These are phyloP conservation scores for Oasisia sp. DNA, from an alignment of 2,888 invertebrate species.

Conservation along the genomic window DNA sequence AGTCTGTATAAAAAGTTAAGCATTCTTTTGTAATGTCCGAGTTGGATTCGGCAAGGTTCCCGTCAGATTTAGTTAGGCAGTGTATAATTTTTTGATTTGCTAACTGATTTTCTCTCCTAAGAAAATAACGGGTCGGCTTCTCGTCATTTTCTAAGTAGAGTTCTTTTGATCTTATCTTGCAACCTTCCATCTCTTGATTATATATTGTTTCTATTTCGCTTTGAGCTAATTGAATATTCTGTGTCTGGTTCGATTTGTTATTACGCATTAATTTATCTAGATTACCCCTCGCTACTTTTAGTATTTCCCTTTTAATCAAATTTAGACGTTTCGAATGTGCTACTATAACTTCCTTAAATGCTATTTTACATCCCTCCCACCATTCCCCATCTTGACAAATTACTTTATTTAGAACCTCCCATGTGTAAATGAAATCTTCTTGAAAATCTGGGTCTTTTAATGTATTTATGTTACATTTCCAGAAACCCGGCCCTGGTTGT, in stretches of 20 bases:
- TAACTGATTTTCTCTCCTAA: conserved; percentile 93
- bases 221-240: too few species aligned
- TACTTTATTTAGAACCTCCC: too few species aligned
- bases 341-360: too few species aligned
- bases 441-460: too few species aligned
- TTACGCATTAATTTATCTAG: neutral
- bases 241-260: neutral
- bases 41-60: neutral
- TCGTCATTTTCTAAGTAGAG: neutral
- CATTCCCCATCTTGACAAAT: too few species aligned
- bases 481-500: too few species aligned
- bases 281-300: too few species aligned
- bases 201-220: neutral
- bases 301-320: too few species aligned
- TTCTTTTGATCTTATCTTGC: neutral
- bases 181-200: neutral
- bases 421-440: too few species aligned
- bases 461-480: too few species aligned
- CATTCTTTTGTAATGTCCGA: neutral
- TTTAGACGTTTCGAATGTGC: too few species aligned
- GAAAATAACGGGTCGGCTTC: conserved; percentile 80
- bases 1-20: neutral
- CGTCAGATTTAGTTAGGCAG: neutral
- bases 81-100: neutral
- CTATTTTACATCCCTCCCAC: too few species aligned